phyloP scores from a whole-genome alignment of 1,140 invertebrate species.

The Helicoverpa armigera region DNA sequence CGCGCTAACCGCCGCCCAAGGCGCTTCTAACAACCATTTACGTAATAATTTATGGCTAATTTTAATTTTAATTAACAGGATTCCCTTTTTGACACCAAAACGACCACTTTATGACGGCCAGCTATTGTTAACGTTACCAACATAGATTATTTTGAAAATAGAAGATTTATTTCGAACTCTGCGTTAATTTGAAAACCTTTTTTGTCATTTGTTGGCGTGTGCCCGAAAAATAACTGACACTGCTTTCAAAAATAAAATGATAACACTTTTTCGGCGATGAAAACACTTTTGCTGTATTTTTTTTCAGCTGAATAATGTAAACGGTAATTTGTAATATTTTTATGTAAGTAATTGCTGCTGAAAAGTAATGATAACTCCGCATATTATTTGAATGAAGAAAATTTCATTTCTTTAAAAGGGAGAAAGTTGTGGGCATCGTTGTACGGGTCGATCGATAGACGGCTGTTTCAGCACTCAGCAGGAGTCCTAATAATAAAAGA shows the following conservation, averaged over 20 bases:
- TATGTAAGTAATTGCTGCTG: neutral
- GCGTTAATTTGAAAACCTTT: neutral
- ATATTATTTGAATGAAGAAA: neutral
- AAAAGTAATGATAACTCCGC: neutral
- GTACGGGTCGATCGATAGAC: too few relatives aligned
- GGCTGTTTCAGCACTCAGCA: too few relatives aligned
- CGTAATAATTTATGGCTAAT: constrained; percentile 69
- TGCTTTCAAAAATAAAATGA: neutral
- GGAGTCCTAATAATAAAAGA: too few relatives aligned
- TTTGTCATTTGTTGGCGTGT: neutral
- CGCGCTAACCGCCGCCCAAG: constrained; percentile 42
- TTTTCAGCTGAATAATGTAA: neutral
- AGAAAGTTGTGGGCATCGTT: too few relatives aligned
- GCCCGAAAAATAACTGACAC: neutral
- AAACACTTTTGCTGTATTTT: neutral
- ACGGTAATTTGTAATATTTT: neutral
- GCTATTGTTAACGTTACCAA: constrained; percentile 33
- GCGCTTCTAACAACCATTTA: constrained; percentile 56
- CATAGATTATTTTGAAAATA: constrained; percentile 30
- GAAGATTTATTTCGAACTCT: constrained; percentile 2
- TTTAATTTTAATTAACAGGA: constrained; percentile 74
- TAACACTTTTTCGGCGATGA: neutral
- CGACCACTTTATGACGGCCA: constrained; percentile 24
- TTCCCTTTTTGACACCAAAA: constrained; percentile 42
- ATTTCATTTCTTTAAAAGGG: too few relatives aligned